phyloP scores from a whole-genome alignment of 2,888 invertebrate genomes.

The Ichneumoninae sp. region DNA sequence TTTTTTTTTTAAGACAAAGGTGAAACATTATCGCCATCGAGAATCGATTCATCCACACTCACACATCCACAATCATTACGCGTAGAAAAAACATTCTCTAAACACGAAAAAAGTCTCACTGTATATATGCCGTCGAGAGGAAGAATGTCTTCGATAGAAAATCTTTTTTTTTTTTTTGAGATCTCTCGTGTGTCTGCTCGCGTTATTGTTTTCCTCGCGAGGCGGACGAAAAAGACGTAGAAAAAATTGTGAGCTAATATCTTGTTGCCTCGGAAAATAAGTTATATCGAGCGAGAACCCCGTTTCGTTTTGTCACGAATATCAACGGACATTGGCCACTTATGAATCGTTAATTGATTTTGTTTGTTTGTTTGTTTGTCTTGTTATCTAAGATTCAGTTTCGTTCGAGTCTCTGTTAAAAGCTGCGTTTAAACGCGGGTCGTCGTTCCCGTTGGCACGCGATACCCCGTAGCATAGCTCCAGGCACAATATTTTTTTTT shows the following conservation, averaged over 20 bases:
- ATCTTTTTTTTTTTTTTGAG: constrained; percentile 65
- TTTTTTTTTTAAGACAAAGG: constrained; percentile 7
- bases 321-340: constrained; percentile 63
- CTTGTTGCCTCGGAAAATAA: constrained; percentile 23
- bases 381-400: constrained; percentile 63
- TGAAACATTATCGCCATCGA: constrained; percentile 26
- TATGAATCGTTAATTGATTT: constrained; percentile 58
- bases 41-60: constrained; percentile 4
- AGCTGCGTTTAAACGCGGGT: constrained; percentile 25
- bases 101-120: constrained; percentile 39
- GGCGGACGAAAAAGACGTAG: constrained; percentile 59
- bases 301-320: constrained; percentile 59
- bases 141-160: constrained; percentile 20
- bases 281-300: constrained; percentile 15
- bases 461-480: constrained; percentile 13
- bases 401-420: constrained; percentile 55
- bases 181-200: constrained; percentile 69
- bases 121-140: constrained; percentile 25
- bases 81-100: constrained; percentile 36
- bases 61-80: constrained; percentile 17
- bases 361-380: constrained; percentile 44
- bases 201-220: constrained; percentile 41
- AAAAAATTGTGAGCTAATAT: constrained; percentile 51
- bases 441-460: background rate
- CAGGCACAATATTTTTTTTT: constrained; percentile 30